Conservation (phyloP, 30 jellyfish, hydroid and myxozoan genomes). For the Phacellophora camtschatica region DNA sequence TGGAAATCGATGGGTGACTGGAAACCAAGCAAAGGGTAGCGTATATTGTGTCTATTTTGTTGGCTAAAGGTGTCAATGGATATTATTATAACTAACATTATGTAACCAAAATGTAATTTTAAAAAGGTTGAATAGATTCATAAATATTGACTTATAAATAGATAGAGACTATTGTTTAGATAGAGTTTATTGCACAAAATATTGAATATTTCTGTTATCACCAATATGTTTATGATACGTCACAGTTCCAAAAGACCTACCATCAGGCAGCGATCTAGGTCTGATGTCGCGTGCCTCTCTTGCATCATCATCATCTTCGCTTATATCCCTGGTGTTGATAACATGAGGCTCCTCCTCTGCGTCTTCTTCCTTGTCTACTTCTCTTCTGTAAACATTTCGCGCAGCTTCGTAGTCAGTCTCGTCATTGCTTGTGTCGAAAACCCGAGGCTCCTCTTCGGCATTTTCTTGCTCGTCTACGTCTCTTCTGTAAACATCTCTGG, state of each 20-base stretch:
- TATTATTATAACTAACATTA: too few relatives aligned
- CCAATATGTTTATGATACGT: slow-evolving; percentile 13
- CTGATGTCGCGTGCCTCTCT: slow-evolving; percentile 65
- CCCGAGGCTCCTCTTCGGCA: too few relatives aligned
- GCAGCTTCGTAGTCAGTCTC: background rate
- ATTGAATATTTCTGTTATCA: background rate
- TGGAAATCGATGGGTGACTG: too few relatives aligned
- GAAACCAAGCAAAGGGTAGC: too few relatives aligned
- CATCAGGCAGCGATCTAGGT: slow-evolving; percentile 72
- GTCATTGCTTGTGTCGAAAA: too few relatives aligned
- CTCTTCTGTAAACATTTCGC: background rate
- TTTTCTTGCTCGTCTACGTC: slow-evolving; percentile 22
- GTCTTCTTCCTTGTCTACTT: slow-evolving; percentile 22
- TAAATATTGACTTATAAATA: background rate
- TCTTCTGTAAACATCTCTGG: slow-evolving; percentile 4
- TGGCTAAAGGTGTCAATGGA: too few relatives aligned
- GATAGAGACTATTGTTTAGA: too few relatives aligned
- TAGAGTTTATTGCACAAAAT: background rate
- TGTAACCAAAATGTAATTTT: too few relatives aligned
- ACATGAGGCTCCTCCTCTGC: slow-evolving; percentile 56
- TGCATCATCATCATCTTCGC: slow-evolving; percentile 57
- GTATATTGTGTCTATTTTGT: too few relatives aligned
- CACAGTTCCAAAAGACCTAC: slow-evolving; percentile 76
- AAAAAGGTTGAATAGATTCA: background rate
- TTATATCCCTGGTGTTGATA: slow-evolving; percentile 13